Conservation (phyloP, 1,140 invertebrate species). For the Leucophenga varia region DNA sequence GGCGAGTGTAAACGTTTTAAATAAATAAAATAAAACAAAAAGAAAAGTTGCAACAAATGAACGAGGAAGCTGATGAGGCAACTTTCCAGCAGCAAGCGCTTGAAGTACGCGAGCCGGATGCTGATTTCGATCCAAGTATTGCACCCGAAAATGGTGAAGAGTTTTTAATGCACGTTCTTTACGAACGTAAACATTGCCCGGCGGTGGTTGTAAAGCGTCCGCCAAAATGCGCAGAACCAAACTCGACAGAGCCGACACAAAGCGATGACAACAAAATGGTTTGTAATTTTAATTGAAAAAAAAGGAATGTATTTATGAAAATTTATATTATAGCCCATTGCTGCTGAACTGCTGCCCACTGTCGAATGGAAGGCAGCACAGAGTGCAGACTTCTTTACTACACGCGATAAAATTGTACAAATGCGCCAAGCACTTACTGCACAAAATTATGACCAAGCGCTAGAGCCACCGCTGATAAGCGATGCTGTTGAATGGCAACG, state of each 20-base stretch:
- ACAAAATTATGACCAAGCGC: constrained; percentile 31
- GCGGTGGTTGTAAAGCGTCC: constrained; percentile 40
- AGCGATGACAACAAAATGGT: background rate
- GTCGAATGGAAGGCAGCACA: constrained; percentile 41
- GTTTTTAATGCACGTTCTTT: constrained; percentile 46
- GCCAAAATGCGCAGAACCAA: constrained; percentile 20
- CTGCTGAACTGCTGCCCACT: constrained; percentile 34
- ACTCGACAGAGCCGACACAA: too few species aligned
- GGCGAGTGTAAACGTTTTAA: too few species aligned
- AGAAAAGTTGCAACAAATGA: too few species aligned
- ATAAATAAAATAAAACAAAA: too few species aligned
- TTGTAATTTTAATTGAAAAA: too few species aligned
- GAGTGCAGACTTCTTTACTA: constrained; percentile 25
- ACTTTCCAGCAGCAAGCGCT: constrained; percentile 46
- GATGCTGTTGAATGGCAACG: constrained; percentile 32
- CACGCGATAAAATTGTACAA: constrained; percentile 23
- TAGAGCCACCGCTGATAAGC: constrained; percentile 35
- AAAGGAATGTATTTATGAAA: too few species aligned
- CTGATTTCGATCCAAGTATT: constrained; percentile 39
- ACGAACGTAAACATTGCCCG: constrained; percentile 45
- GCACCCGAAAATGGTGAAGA: constrained; percentile 42
- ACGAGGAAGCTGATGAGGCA: constrained; percentile 24
- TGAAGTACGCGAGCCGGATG: constrained; percentile 40
- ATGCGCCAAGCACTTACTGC: constrained; percentile 26
- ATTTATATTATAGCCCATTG: constrained; percentile 16